Percentiles rank a stretch among this genome's conserved stretches.
Evolutionary conservation across 2,888 invertebrate genomes (phyloP).

Genomic region (Aquatica leii): DNA sequence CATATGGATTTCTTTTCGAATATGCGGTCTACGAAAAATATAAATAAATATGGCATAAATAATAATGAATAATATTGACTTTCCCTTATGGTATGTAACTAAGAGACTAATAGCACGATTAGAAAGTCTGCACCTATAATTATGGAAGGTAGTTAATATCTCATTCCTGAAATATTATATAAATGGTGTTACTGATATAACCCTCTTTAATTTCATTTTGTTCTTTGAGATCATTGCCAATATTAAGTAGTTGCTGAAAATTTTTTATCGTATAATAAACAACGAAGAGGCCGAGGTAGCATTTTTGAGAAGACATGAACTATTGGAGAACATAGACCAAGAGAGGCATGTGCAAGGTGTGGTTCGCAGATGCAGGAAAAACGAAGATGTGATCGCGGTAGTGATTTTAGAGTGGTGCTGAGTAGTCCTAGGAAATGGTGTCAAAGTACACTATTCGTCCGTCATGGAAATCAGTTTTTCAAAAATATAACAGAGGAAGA

Average conservation of each 20-base stretch:
- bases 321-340: background rate
- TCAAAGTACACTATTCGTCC: no score
- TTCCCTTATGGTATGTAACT: background rate
- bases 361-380: background rate
- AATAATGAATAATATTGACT: background rate
- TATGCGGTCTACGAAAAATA: background rate
- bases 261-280: background rate
- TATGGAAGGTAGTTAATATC: background rate
- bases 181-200: background rate
- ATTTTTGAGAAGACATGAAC: background rate
- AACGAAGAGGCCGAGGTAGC: no score
- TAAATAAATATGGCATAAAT: background rate
- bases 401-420: background rate
- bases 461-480: background rate
- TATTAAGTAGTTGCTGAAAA: background rate
- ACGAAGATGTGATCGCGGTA: background rate
- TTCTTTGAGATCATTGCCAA: background rate
- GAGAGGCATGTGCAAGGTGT: background rate
- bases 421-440: background rate
- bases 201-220: background rate
- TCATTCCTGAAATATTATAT: background rate
- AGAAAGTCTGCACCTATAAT: background rate
- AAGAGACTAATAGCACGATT: background rate
- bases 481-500: background rate
- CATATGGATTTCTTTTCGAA: no score